These are phyloP conservation scores for Tupiocoris notatus DNA, from an alignment of 2,888 invertebrate species.

Conservation along the genomic window DNA sequence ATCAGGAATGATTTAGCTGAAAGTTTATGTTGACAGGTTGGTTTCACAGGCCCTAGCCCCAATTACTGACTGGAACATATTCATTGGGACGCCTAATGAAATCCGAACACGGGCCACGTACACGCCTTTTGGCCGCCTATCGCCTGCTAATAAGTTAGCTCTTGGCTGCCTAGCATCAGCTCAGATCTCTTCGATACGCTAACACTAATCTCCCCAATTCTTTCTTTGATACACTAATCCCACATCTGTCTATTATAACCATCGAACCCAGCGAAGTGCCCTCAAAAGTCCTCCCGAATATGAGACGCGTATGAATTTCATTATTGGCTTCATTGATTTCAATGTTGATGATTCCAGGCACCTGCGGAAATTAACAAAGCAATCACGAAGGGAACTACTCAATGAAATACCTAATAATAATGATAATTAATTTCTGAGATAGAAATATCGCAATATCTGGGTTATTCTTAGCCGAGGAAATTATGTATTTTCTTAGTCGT, in stretches of 20 bases:
- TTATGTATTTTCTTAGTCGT: too few species aligned
- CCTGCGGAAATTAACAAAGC: too few species aligned
- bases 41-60: conserved; percentile 5
- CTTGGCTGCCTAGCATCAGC: neutral
- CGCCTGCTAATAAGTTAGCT: neutral
- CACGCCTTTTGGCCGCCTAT: neutral
- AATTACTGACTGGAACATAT: neutral
- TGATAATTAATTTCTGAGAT: too few species aligned
- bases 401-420: too few species aligned
- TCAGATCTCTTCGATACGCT: neutral
- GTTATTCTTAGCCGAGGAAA: too few species aligned
- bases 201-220: neutral
- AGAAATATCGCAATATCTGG: too few species aligned
- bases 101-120: neutral
- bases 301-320: too few species aligned
- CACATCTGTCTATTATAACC: neutral
- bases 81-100: neutral
- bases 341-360: too few species aligned
- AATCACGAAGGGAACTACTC: too few species aligned
- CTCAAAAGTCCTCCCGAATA: neutral
- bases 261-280: neutral
- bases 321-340: too few species aligned
- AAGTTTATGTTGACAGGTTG: conserved; percentile 24
- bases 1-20: neutral
- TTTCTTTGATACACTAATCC: neutral